Conservation (phyloP, 2,113 vertebrate genomes). For the Heterotis niloticus region DNA sequence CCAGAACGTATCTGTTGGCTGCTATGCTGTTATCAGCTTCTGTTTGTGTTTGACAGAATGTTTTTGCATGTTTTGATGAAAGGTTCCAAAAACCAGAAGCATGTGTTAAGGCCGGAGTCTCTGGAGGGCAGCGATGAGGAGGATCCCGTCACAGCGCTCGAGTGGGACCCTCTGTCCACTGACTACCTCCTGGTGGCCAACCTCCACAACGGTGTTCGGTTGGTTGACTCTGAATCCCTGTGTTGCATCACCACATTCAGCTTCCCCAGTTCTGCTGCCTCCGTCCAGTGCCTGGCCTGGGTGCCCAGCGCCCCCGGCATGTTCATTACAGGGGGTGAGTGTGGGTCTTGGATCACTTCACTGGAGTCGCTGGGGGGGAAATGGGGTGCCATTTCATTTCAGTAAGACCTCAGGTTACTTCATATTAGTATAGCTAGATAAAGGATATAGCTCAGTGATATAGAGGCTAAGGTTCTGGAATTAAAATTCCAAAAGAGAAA, state of each 20-base stretch:
- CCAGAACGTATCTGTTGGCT: too few relatives aligned
- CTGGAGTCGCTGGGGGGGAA: too few relatives aligned
- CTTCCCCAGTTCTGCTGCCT: constrained; percentile 81
- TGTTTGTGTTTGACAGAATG: too few relatives aligned
- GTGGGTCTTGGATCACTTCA: neutral
- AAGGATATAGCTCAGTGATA: too few relatives aligned
- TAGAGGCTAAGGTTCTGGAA: too few relatives aligned
- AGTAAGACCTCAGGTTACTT: too few relatives aligned
- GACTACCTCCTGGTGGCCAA: constrained; percentile 94
- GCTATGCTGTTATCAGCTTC: neutral
- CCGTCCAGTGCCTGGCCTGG: constrained; percentile 94
- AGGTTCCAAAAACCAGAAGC: constrained; percentile 91
- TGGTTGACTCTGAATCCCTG: constrained; percentile 85
- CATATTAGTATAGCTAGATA: too few relatives aligned
- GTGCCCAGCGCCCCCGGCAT: constrained; percentile 94
- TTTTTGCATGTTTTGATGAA: too few relatives aligned
- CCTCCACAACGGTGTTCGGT: constrained; percentile 83
- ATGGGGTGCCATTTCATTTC: neutral
- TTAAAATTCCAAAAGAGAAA: too few relatives aligned
- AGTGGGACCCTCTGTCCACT: constrained; percentile 90
- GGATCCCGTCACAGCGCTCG: constrained; percentile 86
- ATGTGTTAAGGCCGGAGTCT: constrained; percentile 85
- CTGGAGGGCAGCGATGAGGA: constrained; percentile 93
- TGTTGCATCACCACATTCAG: constrained; percentile 82
- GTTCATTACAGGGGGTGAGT: constrained; percentile 89